A percentile compares a stretch with the other conserved stretches of the same genome.
These are phyloP conservation scores for Noturus placidus DNA, from an alignment of 2,113 vertebrate species.

Conservation along the genomic window DNA sequence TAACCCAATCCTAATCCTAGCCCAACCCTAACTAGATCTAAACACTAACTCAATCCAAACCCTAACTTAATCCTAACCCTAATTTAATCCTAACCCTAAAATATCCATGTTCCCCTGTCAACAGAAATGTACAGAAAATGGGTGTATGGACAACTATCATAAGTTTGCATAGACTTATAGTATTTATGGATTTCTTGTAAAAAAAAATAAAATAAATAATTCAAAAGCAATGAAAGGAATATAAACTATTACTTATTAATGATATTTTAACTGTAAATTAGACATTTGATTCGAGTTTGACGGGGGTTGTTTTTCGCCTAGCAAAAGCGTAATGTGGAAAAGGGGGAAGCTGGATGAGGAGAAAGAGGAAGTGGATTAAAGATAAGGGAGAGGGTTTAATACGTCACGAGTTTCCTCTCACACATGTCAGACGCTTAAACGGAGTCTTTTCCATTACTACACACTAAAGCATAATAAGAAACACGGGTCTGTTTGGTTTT, in stretches of 20 bases:
- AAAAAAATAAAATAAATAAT: no score
- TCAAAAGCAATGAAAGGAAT: neutral
- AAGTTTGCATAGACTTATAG: neutral
- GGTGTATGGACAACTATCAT: neutral
- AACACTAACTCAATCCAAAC: neutral
- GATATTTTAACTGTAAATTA: neutral
- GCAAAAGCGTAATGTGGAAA: neutral
- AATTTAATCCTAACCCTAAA: neutral
- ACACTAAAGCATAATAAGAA: neutral
- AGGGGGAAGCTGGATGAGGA: neutral
- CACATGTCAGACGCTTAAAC: constrained; percentile 17
- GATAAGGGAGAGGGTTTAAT: neutral
- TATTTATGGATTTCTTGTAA: neutral
- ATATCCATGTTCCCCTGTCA: no score
- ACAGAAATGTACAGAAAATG: no score
- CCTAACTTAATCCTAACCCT: neutral
- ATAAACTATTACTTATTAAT: neutral
- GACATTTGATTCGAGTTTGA: neutral
- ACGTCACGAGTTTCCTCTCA: constrained; percentile 38
- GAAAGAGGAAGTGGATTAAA: neutral
- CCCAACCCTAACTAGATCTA: neutral
- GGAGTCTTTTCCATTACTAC: neutral
- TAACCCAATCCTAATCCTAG: no score
- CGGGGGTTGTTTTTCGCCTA: neutral
- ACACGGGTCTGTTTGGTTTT: neutral